Conservation (phyloP, 2,113 vertebrate genomes). For the Xenopus borealis region DNA sequence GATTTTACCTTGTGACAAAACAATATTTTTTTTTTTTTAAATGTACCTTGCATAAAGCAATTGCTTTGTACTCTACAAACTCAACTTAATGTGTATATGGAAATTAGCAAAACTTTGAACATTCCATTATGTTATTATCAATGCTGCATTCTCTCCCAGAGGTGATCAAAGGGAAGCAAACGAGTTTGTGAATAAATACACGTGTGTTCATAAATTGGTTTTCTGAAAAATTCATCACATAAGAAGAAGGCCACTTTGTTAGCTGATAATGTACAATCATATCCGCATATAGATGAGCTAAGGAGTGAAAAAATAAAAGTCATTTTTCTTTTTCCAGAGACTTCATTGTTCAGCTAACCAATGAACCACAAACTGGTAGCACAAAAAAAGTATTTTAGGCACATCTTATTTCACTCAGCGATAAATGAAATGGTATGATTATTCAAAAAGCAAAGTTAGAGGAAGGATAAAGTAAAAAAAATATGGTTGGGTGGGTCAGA, state of each 20-base stretch:
- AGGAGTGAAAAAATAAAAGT: not conserved
- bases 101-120: not conserved
- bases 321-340: not conserved
- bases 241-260: not conserved
- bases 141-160: not conserved
- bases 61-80: not conserved
- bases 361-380: not conserved
- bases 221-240: not conserved
- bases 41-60: not conserved
- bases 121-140: not conserved
- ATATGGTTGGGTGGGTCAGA: too few species aligned
- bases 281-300: not conserved
- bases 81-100: not conserved
- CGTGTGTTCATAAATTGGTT: not conserved
- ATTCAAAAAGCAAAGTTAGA: too few species aligned
- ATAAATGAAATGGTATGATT: too few species aligned
- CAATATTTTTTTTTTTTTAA: too few species aligned
- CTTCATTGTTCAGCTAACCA: not conserved
- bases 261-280: not conserved
- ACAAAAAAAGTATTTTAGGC: not conserved
- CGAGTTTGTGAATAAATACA: conserved; percentile 1
- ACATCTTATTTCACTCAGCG: not conserved
- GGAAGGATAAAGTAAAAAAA: too few species aligned
- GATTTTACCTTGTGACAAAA: too few species aligned
- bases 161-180: not conserved